A percentile compares a stretch with the other conserved stretches of the same genome.
phyloP scores from a whole-genome alignment of 2,113 vertebrate species.

The Dipodomys spectabilis region DNA sequence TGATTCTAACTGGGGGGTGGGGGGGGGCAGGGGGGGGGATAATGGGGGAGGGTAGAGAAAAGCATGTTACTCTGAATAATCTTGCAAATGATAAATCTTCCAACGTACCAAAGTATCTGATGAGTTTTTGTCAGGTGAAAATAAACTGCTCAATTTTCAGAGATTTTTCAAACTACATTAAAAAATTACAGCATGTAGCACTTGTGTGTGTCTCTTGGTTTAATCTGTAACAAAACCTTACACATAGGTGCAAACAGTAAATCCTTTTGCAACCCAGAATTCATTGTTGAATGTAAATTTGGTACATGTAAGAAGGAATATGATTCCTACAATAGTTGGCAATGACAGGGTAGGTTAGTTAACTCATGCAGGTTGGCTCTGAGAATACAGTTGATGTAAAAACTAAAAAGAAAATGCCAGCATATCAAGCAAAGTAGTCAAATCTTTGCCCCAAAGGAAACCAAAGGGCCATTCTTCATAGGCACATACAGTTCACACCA shows the following conservation, averaged over 20 bases:
- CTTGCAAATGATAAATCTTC: not conserved
- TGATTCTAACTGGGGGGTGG: conserved; percentile 93
- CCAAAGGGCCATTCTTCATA: not conserved
- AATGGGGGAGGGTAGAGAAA: conserved; percentile 62
- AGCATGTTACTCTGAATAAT: not conserved
- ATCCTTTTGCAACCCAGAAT: too few relatives aligned
- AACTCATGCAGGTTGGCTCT: too few relatives aligned
- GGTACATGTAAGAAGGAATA: too few relatives aligned
- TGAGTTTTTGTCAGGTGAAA: not conserved
- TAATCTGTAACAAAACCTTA: too few relatives aligned
- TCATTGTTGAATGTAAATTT: too few relatives aligned
- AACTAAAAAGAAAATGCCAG: not conserved
- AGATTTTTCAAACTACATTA: not conserved
- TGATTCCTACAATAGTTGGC: too few relatives aligned
- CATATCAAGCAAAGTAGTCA: not conserved
- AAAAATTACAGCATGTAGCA: not conserved
- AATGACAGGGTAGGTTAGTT: too few relatives aligned
- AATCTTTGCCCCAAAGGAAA: not conserved
- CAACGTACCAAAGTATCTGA: not conserved
- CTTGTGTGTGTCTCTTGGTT: too few relatives aligned
- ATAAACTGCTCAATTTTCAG: not conserved
- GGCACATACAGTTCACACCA: not conserved
- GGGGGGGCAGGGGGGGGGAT: conserved; percentile 60
- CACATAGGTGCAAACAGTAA: too few relatives aligned
- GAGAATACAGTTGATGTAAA: too few relatives aligned